Evolutionary conservation across 2,113 vertebrate genomes (phyloP).

Genomic region (Thryonomys swinderianus): DNA sequence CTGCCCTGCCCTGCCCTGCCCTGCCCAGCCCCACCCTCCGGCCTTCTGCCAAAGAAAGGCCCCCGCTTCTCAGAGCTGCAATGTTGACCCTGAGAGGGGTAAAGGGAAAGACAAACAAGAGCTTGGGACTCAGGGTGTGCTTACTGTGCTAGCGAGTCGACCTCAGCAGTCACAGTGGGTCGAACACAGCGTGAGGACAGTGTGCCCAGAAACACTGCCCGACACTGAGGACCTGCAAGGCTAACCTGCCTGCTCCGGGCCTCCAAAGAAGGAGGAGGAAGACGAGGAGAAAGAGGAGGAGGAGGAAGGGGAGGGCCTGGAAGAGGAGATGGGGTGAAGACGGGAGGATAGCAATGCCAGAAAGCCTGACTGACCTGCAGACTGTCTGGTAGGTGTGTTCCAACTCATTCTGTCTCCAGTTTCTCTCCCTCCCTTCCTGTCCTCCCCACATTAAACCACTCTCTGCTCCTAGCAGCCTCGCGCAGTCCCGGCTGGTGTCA

Average conservation of each 20-base stretch:
- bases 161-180: not conserved
- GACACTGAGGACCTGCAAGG: not conserved
- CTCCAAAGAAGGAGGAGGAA: not conserved
- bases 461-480: not conserved
- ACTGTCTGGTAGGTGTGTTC: not conserved
- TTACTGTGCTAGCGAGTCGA: not conserved
- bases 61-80: not conserved
- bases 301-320: not conserved
- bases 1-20: not conserved
- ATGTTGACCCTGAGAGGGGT: not conserved
- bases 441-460: not conserved
- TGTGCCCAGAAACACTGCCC: not conserved
- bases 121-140: not conserved
- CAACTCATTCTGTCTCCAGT: not conserved
- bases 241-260: not conserved
- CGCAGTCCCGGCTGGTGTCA: not conserved
- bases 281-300: too few relatives aligned
- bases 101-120: not conserved
- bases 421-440: not conserved
- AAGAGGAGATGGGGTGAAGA: not conserved
- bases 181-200: not conserved
- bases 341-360: not conserved
- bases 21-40: not conserved
- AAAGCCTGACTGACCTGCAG: not conserved
- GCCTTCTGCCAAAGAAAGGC: not conserved